phyloP scores from a whole-genome alignment of 2,888 invertebrate species.

The Glyphotaelius pellucidus region DNA sequence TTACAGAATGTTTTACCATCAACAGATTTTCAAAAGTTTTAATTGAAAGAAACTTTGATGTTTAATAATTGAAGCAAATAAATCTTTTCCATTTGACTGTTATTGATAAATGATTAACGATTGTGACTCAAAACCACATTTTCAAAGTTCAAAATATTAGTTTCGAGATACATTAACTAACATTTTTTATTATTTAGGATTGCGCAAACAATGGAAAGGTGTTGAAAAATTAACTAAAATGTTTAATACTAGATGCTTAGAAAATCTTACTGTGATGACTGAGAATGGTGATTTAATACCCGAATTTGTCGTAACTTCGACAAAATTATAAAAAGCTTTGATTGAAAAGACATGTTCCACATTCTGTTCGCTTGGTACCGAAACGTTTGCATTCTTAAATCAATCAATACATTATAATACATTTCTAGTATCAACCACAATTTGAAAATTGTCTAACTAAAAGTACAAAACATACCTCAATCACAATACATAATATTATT shows the following conservation, averaged over 20 bases:
- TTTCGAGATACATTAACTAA: background rate
- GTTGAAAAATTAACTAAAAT: background rate
- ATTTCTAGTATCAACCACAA: conserved; percentile 27
- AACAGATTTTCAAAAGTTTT: background rate
- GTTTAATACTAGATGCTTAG: background rate
- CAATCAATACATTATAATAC: conserved; percentile 60
- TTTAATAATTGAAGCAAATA: background rate
- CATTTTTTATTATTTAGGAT: background rate
- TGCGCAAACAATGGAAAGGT: background rate
- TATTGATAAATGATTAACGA: background rate
- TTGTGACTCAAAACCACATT: background rate
- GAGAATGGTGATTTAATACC: background rate
- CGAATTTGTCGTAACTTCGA: background rate
- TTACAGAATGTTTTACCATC: background rate
- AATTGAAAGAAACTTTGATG: no score
- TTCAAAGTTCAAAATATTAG: background rate
- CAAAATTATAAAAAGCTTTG: conserved; percentile 17
- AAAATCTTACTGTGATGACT: background rate
- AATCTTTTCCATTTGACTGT: background rate
- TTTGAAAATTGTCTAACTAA: conserved; percentile 60
- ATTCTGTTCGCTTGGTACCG: background rate
- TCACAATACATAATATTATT: conserved; percentile 48
- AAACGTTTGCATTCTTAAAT: conserved; percentile 36
- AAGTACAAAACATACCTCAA: conserved; percentile 59
- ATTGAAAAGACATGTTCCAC: background rate